Evolutionary conservation across 2,113 vertebrate genomes (phyloP), one percentile per base, ranked within the genome.

Genomic region (Motacilla alba): DNA sequence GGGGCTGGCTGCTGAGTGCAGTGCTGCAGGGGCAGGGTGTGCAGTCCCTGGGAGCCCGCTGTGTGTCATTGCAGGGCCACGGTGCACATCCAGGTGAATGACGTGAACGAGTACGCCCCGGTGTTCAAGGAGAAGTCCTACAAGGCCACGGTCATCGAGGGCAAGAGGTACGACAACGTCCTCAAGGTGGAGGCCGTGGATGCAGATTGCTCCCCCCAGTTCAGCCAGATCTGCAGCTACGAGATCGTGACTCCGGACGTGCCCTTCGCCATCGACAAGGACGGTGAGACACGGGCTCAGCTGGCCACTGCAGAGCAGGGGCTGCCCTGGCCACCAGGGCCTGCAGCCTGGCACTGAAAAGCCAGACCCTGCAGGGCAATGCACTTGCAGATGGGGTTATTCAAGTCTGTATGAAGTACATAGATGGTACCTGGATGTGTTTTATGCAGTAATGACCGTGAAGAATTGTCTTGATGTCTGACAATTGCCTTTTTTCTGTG

Each of bases 101-200:
- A 99, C 10, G 98, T 99, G 77, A 99, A 99, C 0, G 99, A 99
- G 67, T 99, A 99, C 2, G 98, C 99, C 0, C 99, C 99, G 0
- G 99, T 99, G 80, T 99, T 99, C 97, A 99, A 99, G 91, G 99
- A 99, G 98, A 99, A 99, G 93, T 99, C 99, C 3, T 99, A 99
- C 98, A 99, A 99, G 94, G 99, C 99, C 19, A 97, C 98, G 0
- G 98, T 98, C 4, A 97, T 98, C 0, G 99, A 99, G 96, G 99
- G 99, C 18, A 98, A 97, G 97, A 98, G 98, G 47, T 98, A 98
- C 0, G 98, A 98, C 97, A 99, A 96, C 97, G 98, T 99, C 94
- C 91, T 99, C 92, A 97, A 97, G 79, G 99, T 99, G 97, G 99
- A 99, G 82, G 99, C 99, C 0, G 98, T 99, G 94, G 99, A 99